These are phyloP conservation scores for Zygogramma bicolorata DNA, from an alignment of 2,888 invertebrate species.

Conservation along the genomic window DNA sequence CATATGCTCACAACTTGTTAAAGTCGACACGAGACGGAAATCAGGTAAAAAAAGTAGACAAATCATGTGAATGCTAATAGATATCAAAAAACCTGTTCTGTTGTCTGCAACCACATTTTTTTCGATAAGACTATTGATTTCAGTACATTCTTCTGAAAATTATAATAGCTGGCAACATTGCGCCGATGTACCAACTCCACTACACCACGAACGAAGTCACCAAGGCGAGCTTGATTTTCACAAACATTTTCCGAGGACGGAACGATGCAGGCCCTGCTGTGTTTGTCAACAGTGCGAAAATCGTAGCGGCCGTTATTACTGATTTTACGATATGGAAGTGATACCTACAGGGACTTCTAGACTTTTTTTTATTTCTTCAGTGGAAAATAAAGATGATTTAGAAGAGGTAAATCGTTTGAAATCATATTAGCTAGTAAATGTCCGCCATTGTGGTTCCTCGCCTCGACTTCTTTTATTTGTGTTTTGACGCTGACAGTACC, in stretches of 20 bases:
- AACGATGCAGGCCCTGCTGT: conserved; percentile 75
- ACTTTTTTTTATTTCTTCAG: conserved; percentile 84
- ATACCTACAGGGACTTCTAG: conserved; percentile 71
- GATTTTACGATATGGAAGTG: conserved; percentile 58
- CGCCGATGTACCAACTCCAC: conserved; percentile 36
- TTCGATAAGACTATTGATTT: conserved; percentile 31
- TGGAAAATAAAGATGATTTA: conserved; percentile 91
- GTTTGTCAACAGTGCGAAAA: conserved; percentile 71
- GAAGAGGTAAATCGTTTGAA: conserved; percentile 83
- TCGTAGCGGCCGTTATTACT: conserved; percentile 67
- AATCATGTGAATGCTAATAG: neutral
- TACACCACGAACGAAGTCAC: conserved; percentile 39
- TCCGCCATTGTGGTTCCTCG: conserved; percentile 69
- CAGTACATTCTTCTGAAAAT: conserved; percentile 24
- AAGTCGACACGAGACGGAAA: neutral
- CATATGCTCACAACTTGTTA: neutral
- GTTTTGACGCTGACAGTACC: conserved; percentile 59
- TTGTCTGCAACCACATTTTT: neutral
- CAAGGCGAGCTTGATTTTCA: conserved; percentile 67
- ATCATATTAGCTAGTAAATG: conserved; percentile 64
- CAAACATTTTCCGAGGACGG: conserved; percentile 68
- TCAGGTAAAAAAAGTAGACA: neutral
- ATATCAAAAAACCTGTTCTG: neutral
- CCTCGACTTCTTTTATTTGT: conserved; percentile 64
- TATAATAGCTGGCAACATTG: conserved; percentile 31